These are phyloP conservation scores for Patella vulgata DNA, from an alignment of 1,140 invertebrate genomes.

Conservation along the genomic window DNA sequence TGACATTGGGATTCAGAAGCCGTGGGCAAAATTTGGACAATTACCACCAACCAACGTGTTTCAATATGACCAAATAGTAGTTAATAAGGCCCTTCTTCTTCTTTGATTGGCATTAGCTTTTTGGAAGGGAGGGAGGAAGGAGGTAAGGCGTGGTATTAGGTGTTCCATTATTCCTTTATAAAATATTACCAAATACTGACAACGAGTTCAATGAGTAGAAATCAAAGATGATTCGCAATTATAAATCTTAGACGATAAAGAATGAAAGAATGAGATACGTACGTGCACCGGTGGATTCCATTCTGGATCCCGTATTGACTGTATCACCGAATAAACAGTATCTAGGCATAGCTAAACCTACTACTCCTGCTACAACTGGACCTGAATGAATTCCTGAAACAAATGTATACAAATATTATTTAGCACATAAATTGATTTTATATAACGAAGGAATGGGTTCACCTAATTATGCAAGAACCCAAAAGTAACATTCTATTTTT, in stretches of 20 bases:
- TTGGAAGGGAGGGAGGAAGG: too few relatives aligned
- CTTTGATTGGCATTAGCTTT: too few relatives aligned
- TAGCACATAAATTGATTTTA: neutral
- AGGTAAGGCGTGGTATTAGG: too few relatives aligned
- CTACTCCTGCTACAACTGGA: constrained; percentile 89
- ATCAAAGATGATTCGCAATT: too few relatives aligned
- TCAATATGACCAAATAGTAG: neutral
- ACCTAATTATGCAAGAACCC: neutral
- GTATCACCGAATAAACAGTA: constrained; percentile 89
- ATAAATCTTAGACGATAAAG: too few relatives aligned
- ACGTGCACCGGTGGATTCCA: constrained; percentile 82
- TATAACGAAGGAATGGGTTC: neutral
- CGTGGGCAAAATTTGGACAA: neutral
- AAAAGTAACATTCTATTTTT: constrained; percentile 10
- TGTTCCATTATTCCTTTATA: too few relatives aligned
- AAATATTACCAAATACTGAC: too few relatives aligned
- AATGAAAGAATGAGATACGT: too few relatives aligned
- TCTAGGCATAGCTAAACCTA: constrained; percentile 89
- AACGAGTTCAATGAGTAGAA: too few relatives aligned
- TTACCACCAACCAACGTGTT: neutral
- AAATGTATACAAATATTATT: constrained; percentile 1
- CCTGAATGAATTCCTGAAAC: constrained; percentile 69
- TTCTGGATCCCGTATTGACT: constrained; percentile 91
- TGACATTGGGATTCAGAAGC: too few relatives aligned
- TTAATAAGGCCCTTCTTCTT: neutral